Evolutionary conservation across 2,113 vertebrate genomes (phyloP).

Genomic region (Notothenia rossii): DNA sequence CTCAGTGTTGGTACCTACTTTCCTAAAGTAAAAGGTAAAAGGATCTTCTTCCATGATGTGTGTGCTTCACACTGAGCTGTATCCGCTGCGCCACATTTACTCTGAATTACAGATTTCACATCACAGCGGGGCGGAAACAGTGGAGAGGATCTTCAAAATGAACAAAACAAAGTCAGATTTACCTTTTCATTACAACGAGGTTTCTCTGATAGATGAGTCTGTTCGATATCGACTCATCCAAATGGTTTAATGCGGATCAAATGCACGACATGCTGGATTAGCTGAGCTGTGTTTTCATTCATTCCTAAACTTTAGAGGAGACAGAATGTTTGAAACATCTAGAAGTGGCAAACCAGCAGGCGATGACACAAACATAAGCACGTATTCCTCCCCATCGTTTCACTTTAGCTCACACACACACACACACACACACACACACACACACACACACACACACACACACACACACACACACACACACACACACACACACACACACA

Average conservation of each 20-base stretch:
- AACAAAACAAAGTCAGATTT: not conserved
- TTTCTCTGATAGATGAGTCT: not conserved
- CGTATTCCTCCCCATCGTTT: conserved; percentile 12
- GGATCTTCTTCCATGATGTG: not conserved
- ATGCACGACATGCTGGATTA: not conserved
- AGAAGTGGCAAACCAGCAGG: not conserved
- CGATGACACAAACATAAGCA: conserved; percentile 14
- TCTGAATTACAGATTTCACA: conserved; percentile 7
- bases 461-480: not conserved
- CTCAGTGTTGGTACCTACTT: not conserved
- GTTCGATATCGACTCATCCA: not conserved
- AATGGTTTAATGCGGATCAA: not conserved
- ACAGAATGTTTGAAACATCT: conserved; percentile 21
- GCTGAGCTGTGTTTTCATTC: not conserved
- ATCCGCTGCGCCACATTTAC: not conserved
- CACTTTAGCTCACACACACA: conserved; percentile 45
- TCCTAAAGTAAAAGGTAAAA: not conserved
- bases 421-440: no score
- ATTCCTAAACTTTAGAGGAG: not conserved
- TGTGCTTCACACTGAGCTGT: conserved; percentile 12
- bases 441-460: not conserved
- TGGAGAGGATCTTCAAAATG: not conserved
- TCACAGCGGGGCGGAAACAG: not conserved
- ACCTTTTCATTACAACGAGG: not conserved
- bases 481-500: not conserved